Evolutionary conservation across 2,797 vertebrate genomes (phyloP).

Genomic region (Crax fasciolata): DNA sequence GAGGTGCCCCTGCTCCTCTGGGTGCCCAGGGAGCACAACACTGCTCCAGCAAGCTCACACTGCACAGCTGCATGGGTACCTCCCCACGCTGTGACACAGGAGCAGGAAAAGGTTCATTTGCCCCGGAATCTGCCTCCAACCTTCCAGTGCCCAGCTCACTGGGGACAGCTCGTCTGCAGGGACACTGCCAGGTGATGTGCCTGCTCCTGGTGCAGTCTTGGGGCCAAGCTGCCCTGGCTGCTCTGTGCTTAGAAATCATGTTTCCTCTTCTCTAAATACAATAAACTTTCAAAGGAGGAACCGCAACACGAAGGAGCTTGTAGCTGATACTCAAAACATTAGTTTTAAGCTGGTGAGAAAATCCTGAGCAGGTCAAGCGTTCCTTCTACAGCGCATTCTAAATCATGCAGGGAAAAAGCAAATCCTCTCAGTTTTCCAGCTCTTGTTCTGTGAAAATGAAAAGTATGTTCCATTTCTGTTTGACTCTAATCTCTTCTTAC

Average conservation of each 20-base stretch:
- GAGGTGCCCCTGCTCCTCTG: not conserved
- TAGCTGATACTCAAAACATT: not conserved
- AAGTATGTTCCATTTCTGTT: slow-evolving; percentile 45
- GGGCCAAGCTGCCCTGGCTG: not conserved
- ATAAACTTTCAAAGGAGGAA: not conserved
- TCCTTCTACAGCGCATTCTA: slow-evolving; percentile 15
- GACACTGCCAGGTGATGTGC: not conserved
- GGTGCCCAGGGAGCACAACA: not conserved
- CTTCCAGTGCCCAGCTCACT: not conserved
- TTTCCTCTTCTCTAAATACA: not conserved
- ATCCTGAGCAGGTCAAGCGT: not conserved
- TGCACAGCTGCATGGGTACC: rapidly evolving
- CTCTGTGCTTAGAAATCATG: not conserved
- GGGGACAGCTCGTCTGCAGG: not conserved
- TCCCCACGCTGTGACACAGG: not conserved
- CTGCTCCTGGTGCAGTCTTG: not conserved
- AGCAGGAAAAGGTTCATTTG: not conserved
- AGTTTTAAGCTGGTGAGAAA: not conserved
- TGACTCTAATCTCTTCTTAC: slow-evolving; percentile 48
- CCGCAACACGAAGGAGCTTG: not conserved
- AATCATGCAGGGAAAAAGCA: not conserved
- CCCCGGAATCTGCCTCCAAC: not conserved
- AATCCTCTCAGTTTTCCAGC: slow-evolving; percentile 6
- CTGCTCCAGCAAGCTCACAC: not conserved
- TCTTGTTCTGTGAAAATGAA: slow-evolving; percentile 42